Conservation (phyloP, 2,797 vertebrate genomes). For the Eulemur rubriventer region DNA sequence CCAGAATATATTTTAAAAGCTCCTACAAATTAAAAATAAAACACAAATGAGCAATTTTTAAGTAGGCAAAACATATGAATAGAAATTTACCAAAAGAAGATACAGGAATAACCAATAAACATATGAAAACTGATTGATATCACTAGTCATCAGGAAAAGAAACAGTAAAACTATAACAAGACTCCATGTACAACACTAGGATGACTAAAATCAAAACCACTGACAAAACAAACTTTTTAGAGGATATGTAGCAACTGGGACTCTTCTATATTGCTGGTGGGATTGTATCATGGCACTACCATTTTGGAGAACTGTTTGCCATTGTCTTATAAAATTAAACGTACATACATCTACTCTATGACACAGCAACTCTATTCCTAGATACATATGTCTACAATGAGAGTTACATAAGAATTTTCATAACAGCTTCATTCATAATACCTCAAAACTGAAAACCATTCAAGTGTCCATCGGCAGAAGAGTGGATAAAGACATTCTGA, state of each 20-base stretch:
- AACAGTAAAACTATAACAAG: not conserved
- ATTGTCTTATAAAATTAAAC: not conserved
- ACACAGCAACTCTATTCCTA: not conserved
- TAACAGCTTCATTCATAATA: not conserved
- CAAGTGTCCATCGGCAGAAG: not conserved
- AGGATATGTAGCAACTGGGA: not conserved
- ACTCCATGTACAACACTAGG: not conserved
- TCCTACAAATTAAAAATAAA: not conserved
- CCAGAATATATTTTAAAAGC: not conserved
- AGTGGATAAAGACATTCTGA: not conserved
- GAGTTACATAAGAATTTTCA: slow-evolving; percentile 3
- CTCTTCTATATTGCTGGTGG: not conserved
- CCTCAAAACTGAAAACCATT: slow-evolving; percentile 10
- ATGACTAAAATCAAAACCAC: not conserved
- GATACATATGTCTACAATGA: not conserved
- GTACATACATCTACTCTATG: not conserved
- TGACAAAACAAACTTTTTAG: not conserved
- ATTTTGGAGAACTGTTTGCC: not conserved
- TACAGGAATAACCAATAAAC: not conserved
- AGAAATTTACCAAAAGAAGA: not conserved
- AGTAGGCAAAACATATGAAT: not conserved
- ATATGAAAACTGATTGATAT: not conserved
- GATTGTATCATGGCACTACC: not conserved
- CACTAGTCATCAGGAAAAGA: not conserved
- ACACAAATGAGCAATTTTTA: not conserved